A percentile compares a stretch with the other conserved stretches of the same genome.
These are phyloP conservation scores for Talpa occidentalis DNA, from an alignment of 2,113 vertebrate genomes.

Conservation along the genomic window DNA sequence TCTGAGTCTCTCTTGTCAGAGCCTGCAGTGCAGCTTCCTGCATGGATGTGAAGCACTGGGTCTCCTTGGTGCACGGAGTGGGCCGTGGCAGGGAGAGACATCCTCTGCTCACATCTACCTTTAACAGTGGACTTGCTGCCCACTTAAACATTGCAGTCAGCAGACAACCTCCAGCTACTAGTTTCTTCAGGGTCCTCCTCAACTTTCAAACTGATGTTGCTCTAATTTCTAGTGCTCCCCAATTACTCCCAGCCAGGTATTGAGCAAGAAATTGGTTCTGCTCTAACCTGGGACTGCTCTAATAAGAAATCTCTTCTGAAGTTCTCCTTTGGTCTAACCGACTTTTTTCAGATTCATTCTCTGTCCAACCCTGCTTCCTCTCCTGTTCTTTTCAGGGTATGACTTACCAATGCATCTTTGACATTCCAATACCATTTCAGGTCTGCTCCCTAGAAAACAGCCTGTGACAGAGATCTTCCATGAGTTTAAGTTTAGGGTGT, in stretches of 20 bases:
- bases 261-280: neutral
- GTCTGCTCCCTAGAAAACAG: neutral
- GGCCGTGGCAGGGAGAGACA: neutral
- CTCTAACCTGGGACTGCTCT: neutral
- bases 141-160: neutral
- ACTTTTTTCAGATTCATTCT: neutral
- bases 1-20: neutral
- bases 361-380: neutral
- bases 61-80: too few relatives aligned
- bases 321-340: neutral
- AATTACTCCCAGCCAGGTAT: too few relatives aligned
- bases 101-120: neutral
- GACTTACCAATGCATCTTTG: neutral
- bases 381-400: neutral
- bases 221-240: neutral
- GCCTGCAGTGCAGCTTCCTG: neutral
- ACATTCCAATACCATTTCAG: neutral
- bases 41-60: neutral
- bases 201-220: neutral
- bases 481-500: neutral
- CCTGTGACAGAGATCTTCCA: neutral
- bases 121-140: neutral
- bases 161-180: neutral
- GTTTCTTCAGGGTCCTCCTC: neutral
- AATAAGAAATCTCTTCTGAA: neutral